Evolutionary conservation across 2,113 vertebrate genomes (phyloP), one percentile per base, ranked within the genome.

Genomic region (Gnathonemus longibarbis): DNA sequence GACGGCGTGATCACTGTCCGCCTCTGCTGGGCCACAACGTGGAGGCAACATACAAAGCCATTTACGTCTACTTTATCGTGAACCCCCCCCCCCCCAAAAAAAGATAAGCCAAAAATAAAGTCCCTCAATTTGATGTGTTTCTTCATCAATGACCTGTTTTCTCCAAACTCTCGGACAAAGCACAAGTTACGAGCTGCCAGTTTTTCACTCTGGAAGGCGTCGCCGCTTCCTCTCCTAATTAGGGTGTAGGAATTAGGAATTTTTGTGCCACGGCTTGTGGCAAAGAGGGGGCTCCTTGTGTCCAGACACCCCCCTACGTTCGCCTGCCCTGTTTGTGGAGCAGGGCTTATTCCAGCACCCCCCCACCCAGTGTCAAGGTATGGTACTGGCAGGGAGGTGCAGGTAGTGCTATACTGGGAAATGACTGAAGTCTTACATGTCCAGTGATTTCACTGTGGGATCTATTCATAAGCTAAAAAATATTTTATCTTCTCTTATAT

Each of bases 191-290:
- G 11, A 17, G 31, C 35, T 35, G 31, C 66, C 11, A 15, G n/a
- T 5, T 39, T 19, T 19, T 80, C 39, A 6, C 35, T 80, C 35
- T 39, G 35, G 13, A 80, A 42, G 74, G 13, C 5, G 6, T 80
- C 15, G 1, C 3, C 15, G 5, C 39, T 80, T 42, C 74, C 94
- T 94, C 93, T 93, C 93, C 94, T 96, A 93, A 94, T 95, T 95
- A 31, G 27, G 8, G 7, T 42, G 66, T 15, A 48, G 39, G 56
- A 46, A n/a, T 27, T 62, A 21, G 62, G 56, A 39, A 70, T 66
- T 87, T 86, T 70, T 46, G 39, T 15, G 94, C 95, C 92, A 93
- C 95, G 94, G 95, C 93, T 90, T 91, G 92, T 92, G 90, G 93
- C 93, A 95, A 94, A 95, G 93, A 93, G 91, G 91, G 93, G 92